A percentile compares a stretch with the other conserved stretches of the same genome.
Evolutionary conservation across 2,797 vertebrate species (phyloP).

Genomic region (Poecilia velifera): DNA sequence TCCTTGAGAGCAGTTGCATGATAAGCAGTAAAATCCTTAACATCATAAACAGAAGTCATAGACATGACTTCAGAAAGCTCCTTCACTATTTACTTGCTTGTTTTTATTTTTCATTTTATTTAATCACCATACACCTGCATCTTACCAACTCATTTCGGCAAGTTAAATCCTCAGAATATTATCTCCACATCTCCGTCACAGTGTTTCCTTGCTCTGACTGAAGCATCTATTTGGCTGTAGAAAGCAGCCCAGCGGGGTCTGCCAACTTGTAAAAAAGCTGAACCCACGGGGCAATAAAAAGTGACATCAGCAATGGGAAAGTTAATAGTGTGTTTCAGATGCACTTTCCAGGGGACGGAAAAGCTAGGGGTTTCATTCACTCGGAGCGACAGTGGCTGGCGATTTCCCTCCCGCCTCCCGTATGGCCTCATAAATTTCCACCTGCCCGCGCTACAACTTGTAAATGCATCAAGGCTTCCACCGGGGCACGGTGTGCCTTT

Average conservation of each 20-base stretch:
- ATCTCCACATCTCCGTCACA: slow-evolving; percentile 66
- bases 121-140: slow-evolving; percentile 68
- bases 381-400: slow-evolving; percentile 67
- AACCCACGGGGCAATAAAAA: slow-evolving; percentile 74
- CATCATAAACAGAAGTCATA: slow-evolving; percentile 35
- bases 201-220: slow-evolving; percentile 69
- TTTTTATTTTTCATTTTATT: slow-evolving; percentile 57
- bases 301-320: slow-evolving; percentile 77
- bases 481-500: slow-evolving; percentile 16
- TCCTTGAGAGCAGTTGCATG: slow-evolving; percentile 9
- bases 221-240: slow-evolving; percentile 68
- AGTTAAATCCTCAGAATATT: slow-evolving; percentile 77
- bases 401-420: slow-evolving; percentile 52
- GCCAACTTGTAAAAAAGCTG: slow-evolving; percentile 68
- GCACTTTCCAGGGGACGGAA: slow-evolving; percentile 70
- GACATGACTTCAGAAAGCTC: neutral
- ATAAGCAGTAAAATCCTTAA: slow-evolving; percentile 31
- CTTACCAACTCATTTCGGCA: slow-evolving; percentile 71
- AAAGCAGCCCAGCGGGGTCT: slow-evolving; percentile 51
- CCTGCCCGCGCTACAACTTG: slow-evolving; percentile 56
- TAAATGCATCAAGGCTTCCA: slow-evolving; percentile 51
- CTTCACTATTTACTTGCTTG: neutral
- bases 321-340: slow-evolving; percentile 80
- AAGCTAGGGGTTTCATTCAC: slow-evolving; percentile 64
- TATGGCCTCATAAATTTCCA: slow-evolving; percentile 59